Percentiles rank a stretch among this genome's conserved stretches.
Evolutionary conservation across 2,888 invertebrate genomes (phyloP).

Genomic region (Cataglyphis albicans): DNA sequence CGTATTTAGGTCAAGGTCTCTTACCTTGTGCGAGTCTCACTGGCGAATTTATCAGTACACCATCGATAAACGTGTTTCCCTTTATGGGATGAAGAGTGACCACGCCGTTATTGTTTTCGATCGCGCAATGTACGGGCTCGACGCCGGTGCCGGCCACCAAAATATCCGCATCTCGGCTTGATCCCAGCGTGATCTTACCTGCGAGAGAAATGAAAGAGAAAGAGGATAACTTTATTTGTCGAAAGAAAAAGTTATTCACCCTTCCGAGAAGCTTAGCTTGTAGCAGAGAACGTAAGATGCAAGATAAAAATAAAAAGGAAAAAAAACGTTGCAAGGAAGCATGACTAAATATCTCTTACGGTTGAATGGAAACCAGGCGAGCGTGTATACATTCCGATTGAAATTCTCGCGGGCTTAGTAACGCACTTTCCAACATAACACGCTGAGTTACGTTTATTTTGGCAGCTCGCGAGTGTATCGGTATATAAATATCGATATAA

Average conservation of each 20-base stretch:
- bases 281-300: not conserved
- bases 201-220: constrained; percentile 75
- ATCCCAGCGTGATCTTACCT: constrained; percentile 94
- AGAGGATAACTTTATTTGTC: constrained; percentile 13
- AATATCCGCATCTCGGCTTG: constrained; percentile 93
- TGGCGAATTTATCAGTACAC: constrained; percentile 90
- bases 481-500: constrained; percentile 22
- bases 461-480: constrained; percentile 33
- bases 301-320: not conserved
- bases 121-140: constrained; percentile 93
- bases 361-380: constrained; percentile 5
- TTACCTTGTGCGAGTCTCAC: constrained; percentile 94
- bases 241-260: not conserved
- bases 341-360: too few species aligned
- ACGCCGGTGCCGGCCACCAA: constrained; percentile 95
- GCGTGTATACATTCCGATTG: constrained; percentile 47
- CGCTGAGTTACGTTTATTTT: constrained; percentile 45
- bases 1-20: constrained; percentile 71
- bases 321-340: too few species aligned
- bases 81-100: constrained; percentile 94
- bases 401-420: constrained; percentile 54
- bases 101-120: constrained; percentile 94
- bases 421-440: constrained; percentile 42
- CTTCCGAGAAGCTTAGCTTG: not conserved
- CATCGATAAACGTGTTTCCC: constrained; percentile 91